A percentile compares a stretch with the other conserved stretches of the same genome.
Conservation (phyloP, 2,113 vertebrate species). For the Carassius carassius region DNA sequence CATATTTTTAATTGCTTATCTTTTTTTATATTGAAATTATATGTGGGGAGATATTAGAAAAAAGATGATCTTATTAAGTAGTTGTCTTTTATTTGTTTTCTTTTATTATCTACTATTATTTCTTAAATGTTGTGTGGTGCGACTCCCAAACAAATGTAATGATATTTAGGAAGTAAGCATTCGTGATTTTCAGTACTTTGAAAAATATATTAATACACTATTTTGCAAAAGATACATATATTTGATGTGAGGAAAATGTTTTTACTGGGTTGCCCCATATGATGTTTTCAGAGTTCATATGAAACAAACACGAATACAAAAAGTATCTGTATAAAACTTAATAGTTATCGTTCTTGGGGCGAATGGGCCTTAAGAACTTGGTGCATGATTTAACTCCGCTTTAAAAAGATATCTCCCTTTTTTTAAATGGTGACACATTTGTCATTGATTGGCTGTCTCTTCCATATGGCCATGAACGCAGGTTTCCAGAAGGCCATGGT, state of each 20-base stretch:
- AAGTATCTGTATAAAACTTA: neutral
- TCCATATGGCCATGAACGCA: slow-evolving; percentile 54
- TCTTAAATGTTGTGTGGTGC: neutral
- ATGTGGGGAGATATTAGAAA: too few species aligned
- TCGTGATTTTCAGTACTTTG: neutral
- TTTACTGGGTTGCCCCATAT: neutral
- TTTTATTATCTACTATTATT: neutral
- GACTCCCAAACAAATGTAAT: neutral
- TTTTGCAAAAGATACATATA: neutral
- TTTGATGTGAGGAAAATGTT: neutral
- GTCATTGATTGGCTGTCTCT: slow-evolving; percentile 3
- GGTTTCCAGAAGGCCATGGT: slow-evolving; percentile 95
- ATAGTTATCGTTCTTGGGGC: neutral
- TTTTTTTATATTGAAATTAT: too few species aligned
- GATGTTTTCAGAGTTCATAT: neutral
- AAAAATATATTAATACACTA: neutral
- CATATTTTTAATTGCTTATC: too few species aligned
- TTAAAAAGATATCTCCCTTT: too few species aligned
- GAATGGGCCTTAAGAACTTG: neutral
- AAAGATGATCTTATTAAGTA: neutral
- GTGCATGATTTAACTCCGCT: too few species aligned
- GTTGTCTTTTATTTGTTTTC: too few species aligned
- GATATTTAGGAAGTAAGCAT: neutral
- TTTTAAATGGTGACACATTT: neutral
- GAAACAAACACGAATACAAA: neutral